Base-by-base conservation (phyloP, 2,888 invertebrate genomes). In the Alviniconcha strummeri region DNA sequence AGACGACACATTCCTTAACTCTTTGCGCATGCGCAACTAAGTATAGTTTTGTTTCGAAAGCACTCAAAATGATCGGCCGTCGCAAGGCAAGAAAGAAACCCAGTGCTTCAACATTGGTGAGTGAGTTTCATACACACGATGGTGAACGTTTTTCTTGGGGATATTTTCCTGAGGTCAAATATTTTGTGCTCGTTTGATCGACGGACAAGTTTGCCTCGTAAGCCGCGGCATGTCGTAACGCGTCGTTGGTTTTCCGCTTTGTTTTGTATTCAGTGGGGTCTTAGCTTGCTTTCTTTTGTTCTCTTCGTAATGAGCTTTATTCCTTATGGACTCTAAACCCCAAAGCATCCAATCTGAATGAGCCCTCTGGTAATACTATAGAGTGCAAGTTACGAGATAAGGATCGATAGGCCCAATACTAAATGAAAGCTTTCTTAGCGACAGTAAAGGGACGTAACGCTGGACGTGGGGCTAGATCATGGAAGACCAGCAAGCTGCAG, bases 391-490 rank as follows among this genome's bases (percentile, higher is more conserved):
- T 6, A 15, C 5, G 54, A 9, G 7, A 11, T 57, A 36, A 52
- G 67, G 36, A 69, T 54, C 36, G 55, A 79, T 71, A 36, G 36
- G 36, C 36, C 36, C 36, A 36, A 36, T 36, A 36, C 36, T 36
- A 76, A 74, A 60, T 60, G 56, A 75, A 60, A 81, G 81, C 81
- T 81, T 81, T 81, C 81, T 72, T 81, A 81, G 74, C 81, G 81
- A 81, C 81, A 56, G n/a, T 36, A 56, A 81, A 64, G 75, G 81
- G 81, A 75, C 56, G 36, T 72, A 54, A 81, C 57, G 72, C 67
- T 75, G 15, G 36, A 4, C 36, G 36, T 36, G 36, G 36, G 36
- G 36, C 36, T 36, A 67, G 75, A 6, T 19, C 55, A 2, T 72
- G 71, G 54, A 80, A 80, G n/a, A 67, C 72, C n/a, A 72, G 17